A percentile compares a stretch with the other conserved stretches of the same genome.
Conservation (phyloP, 64 coral and sea anemone species). For the Pocillopora damicornis region DNA sequence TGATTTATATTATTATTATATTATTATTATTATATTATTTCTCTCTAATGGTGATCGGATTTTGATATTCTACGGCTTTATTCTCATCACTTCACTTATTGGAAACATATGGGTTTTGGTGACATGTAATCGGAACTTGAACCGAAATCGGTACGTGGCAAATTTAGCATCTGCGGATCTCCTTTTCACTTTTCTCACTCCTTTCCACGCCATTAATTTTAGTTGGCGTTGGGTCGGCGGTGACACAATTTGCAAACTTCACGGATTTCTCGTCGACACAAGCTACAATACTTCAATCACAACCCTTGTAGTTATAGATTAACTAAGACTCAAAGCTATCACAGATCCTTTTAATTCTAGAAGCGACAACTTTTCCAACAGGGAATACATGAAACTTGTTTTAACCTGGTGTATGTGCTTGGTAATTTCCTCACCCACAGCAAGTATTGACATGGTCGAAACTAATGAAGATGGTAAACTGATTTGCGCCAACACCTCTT, state of each 20-base stretch:
- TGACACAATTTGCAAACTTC: constrained; percentile 29
- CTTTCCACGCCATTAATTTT: constrained; percentile 7
- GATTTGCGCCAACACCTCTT: neutral
- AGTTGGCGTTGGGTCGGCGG: constrained; percentile 29
- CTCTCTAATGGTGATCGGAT: neutral
- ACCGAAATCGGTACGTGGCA: constrained; percentile 3
- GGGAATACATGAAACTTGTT: neutral
- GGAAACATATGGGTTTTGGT: neutral
- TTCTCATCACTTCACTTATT: neutral
- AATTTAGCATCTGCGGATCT: constrained; percentile 50
- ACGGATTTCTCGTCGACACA: constrained; percentile 27
- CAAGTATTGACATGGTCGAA: neutral
- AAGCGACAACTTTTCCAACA: neutral
- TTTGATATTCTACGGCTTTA: neutral
- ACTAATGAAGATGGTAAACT: neutral
- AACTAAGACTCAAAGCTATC: constrained; percentile 17
- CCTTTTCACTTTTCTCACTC: constrained; percentile 33
- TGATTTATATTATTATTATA: neutral
- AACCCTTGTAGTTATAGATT: constrained; percentile 28
- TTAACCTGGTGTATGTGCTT: neutral
- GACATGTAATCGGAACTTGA: neutral
- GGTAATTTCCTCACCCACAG: neutral
- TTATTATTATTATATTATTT: no score
- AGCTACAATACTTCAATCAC: constrained; percentile 32
- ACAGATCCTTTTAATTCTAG: constrained; percentile 5